A percentile compares a stretch with the other conserved stretches of the same genome.
Evolutionary conservation across 2,797 vertebrate genomes (phyloP).

Genomic region (Hylomyscus alleni): DNA sequence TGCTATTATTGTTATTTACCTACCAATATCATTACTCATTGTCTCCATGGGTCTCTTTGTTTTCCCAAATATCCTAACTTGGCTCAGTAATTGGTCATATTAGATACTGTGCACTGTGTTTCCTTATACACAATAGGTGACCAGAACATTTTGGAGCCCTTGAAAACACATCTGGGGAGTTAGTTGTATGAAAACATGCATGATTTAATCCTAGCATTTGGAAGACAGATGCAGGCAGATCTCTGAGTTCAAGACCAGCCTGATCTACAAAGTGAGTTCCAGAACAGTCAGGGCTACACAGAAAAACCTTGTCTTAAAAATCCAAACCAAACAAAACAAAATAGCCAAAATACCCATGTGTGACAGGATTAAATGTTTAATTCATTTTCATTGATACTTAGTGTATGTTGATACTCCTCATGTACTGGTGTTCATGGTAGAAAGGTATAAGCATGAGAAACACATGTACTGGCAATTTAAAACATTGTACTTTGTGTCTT

Average conservation of each 20-base stretch:
- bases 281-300: background rate
- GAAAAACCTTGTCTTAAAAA: background rate
- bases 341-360: background rate
- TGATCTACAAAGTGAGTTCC: background rate
- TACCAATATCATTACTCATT: background rate
- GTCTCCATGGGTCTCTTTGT: background rate
- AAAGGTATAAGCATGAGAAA: slow-evolving; percentile 11
- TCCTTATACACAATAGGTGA: background rate
- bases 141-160: background rate
- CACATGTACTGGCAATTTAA: background rate
- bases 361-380: slow-evolving; percentile 18
- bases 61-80: slow-evolving; percentile 17
- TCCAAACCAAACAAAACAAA: background rate
- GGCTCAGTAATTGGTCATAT: background rate
- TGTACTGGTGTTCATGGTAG: background rate
- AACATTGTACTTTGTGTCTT: slow-evolving; percentile 22
- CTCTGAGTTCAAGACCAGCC: background rate
- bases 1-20: slow-evolving; percentile 46
- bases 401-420: background rate
- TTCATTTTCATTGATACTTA: background rate
- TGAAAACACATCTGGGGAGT: slow-evolving; percentile 7
- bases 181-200: slow-evolving; percentile 18
- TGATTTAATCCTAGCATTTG: background rate
- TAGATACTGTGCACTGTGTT: background rate
- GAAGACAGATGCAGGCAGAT: background rate